Conservation (phyloP, 2,888 invertebrate genomes). For the Rhagium mordax region DNA sequence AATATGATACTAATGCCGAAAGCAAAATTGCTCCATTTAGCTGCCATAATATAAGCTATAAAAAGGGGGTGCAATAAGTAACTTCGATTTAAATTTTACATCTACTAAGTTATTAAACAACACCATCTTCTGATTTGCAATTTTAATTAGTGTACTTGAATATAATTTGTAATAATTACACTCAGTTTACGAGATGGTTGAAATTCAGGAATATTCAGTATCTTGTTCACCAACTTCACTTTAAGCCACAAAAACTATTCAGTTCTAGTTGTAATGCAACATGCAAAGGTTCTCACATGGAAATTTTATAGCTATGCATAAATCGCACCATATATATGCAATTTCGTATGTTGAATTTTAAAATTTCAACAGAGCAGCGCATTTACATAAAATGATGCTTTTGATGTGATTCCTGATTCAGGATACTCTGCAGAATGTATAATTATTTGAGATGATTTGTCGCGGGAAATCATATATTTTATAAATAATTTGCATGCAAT, state of each 20-base stretch:
- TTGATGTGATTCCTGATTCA: background rate
- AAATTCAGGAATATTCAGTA: background rate
- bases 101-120: background rate
- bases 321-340: background rate
- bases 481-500: background rate
- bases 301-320: background rate
- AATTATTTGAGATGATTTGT: background rate
- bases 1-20: too few species aligned
- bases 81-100: background rate
- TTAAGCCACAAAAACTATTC: background rate
- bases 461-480: background rate
- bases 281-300: background rate
- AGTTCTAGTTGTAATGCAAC: background rate
- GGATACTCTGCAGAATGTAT: background rate
- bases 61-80: background rate
- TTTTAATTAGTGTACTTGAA: background rate
- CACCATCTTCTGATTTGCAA: background rate
- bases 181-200: background rate
- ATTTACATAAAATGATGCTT: background rate
- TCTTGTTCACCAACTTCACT: too few species aligned
- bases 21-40: too few species aligned
- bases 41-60: too few species aligned
- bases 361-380: background rate
- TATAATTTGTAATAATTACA: background rate
- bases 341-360: background rate